Percentiles rank a stretch among this genome's conserved stretches.
Evolutionary conservation across 2,888 invertebrate genomes (phyloP).

Genomic region (Mechanitis mazaeus): DNA sequence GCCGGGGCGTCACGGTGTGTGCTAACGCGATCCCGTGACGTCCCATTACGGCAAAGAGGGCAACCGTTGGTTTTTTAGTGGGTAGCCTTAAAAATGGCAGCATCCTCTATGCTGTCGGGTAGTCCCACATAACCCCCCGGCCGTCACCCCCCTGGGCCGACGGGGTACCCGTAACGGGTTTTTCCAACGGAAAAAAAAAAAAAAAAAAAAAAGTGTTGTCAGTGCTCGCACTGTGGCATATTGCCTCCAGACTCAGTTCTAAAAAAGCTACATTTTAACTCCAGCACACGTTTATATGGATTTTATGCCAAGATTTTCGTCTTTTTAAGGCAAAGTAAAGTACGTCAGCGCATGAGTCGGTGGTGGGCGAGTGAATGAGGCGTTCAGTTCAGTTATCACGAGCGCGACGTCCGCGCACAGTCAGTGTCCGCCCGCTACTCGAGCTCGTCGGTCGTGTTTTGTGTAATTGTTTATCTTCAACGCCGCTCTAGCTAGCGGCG

Average conservation of each 20-base stretch:
- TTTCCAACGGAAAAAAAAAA: too few relatives aligned
- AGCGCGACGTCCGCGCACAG: conserved; percentile 35
- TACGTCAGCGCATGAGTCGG: conserved; percentile 32
- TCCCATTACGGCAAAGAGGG: too few relatives aligned
- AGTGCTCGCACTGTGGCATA: conserved; percentile 23
- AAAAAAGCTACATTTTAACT: conserved; percentile 43
- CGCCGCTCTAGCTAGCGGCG: conserved; percentile 48
- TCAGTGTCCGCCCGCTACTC: conserved; percentile 62
- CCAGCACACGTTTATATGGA: conserved; percentile 37
- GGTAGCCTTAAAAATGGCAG: not conserved
- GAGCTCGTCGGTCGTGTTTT: conserved; percentile 42
- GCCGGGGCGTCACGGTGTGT: too few relatives aligned
- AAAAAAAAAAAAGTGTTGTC: conserved; percentile 24
- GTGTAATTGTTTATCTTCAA: conserved; percentile 42
- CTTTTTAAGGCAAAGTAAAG: conserved; percentile 40
- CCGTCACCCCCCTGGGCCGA: too few relatives aligned
- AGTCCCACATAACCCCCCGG: too few relatives aligned
- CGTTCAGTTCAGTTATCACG: conserved; percentile 10
- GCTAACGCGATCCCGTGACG: too few relatives aligned
- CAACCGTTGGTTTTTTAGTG: too few relatives aligned
- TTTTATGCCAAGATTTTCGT: conserved; percentile 52
- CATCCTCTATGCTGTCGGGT: too few relatives aligned
- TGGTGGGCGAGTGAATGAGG: conserved; percentile 29
- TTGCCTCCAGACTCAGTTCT: conserved; percentile 38
- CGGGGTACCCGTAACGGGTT: too few relatives aligned